A percentile compares a stretch with the other conserved stretches of the same genome.
phyloP scores from a whole-genome alignment of 2,797 vertebrate species.

The Falco novaeseelandiae region DNA sequence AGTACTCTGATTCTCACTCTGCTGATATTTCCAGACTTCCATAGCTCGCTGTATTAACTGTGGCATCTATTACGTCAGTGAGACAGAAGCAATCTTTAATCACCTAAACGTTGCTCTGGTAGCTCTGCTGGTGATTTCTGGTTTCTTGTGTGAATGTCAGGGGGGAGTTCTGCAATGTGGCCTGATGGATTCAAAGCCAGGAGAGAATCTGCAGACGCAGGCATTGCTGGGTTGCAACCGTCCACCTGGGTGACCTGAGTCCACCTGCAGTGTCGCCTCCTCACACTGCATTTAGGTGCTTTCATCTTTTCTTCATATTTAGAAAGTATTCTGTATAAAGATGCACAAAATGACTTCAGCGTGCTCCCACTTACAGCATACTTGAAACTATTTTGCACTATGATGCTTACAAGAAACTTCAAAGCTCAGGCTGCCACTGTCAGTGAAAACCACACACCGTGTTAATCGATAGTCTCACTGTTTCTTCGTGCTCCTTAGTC shows the following conservation, averaged over 20 bases:
- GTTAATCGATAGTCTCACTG: neutral
- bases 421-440: neutral
- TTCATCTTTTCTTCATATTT: neutral
- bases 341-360: neutral
- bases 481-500: neutral
- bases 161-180: neutral
- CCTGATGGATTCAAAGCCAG: neutral
- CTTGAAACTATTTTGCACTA: neutral
- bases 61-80: neutral
- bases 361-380: neutral
- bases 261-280: neutral
- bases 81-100: neutral
- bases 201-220: neutral
- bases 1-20: neutral
- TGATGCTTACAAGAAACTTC: neutral
- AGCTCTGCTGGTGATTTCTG: neutral
- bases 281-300: neutral
- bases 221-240: neutral
- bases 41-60: neutral
- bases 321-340: neutral
- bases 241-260: neutral
- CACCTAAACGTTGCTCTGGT: neutral
- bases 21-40: neutral
- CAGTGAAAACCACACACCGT: neutral
- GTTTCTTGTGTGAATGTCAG: neutral